Conservation (phyloP, 2,888 invertebrate species). For the Meandrusa payeni region DNA sequence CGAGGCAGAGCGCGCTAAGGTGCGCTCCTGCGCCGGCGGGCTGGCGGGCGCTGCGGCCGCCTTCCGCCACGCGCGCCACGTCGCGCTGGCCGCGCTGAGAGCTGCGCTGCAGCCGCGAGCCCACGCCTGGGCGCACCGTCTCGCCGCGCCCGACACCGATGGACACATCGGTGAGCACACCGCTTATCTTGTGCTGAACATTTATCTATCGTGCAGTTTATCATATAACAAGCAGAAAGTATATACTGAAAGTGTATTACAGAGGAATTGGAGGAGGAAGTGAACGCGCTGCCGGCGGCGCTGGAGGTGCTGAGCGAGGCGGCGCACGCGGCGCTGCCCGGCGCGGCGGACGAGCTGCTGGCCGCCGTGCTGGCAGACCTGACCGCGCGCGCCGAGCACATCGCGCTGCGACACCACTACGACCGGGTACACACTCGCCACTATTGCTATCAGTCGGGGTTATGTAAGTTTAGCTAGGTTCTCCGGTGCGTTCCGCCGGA, state of each 20-base stretch:
- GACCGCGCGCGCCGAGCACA: conserved; percentile 42
- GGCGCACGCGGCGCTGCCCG: conserved; percentile 37
- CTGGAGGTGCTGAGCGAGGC: conserved; percentile 48
- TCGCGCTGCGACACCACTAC: conserved; percentile 47
- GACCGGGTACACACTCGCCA: conserved; percentile 49
- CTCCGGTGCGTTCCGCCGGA: no score
- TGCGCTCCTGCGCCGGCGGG: conserved; percentile 58
- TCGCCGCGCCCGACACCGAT: conserved; percentile 44
- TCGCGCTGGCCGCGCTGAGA: conserved; percentile 43
- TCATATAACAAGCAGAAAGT: no score
- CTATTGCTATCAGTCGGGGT: no score
- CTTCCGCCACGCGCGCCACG: conserved; percentile 52
- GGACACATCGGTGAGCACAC: conserved; percentile 40
- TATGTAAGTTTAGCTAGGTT: no score
- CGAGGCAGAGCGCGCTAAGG: conserved; percentile 50
- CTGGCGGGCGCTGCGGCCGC: conserved; percentile 55
- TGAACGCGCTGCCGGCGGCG: conserved; percentile 55
- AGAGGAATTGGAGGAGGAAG: conserved; percentile 62
- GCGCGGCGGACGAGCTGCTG: conserved; percentile 43
- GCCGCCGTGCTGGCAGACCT: conserved; percentile 43
- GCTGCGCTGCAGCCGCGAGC: conserved; percentile 49
- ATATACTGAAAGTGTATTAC: conserved; percentile 17
- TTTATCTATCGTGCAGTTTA: no score
- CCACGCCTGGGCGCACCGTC: conserved; percentile 48
- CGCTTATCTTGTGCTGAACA: no score